These are phyloP conservation scores for Acanthopagrus latus DNA, from an alignment of 2,797 vertebrate genomes.

Conservation along the genomic window DNA sequence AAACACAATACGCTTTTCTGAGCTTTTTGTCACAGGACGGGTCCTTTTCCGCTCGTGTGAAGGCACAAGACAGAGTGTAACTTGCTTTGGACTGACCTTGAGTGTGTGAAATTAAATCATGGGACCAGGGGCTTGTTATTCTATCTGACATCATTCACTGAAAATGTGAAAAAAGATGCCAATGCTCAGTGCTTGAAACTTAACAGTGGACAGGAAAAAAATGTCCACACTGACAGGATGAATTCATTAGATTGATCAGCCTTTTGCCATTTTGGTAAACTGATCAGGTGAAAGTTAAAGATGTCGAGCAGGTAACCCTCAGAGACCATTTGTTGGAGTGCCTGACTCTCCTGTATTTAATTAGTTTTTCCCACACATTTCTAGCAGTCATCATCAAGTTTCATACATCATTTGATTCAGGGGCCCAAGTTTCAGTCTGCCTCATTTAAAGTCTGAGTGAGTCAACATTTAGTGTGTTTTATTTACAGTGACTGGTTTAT, in stretches of 20 bases:
- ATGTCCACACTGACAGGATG: conserved; percentile 2
- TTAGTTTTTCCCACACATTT: too few species aligned
- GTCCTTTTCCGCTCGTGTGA: conserved; percentile 33
- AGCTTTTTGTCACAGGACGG: conserved; percentile 15
- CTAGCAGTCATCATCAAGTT: too few species aligned
- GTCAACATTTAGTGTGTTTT: too few species aligned
- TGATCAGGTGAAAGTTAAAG: neutral
- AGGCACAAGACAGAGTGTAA: conserved; percentile 48
- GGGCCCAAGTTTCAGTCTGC: too few species aligned
- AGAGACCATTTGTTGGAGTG: too few species aligned
- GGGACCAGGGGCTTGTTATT: conserved; percentile 62
- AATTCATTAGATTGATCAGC: conserved; percentile 6
- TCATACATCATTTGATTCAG: too few species aligned
- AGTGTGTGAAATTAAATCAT: conserved; percentile 65
- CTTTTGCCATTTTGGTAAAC: conserved; percentile 11
- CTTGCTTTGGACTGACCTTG: conserved; percentile 53
- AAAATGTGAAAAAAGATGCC: conserved; percentile 53
- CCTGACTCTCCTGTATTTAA: too few species aligned
- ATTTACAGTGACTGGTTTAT: too few species aligned
- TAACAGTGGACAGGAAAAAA: conserved; percentile 3
- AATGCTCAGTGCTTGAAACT: conserved; percentile 3
- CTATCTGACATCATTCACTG: conserved; percentile 56
- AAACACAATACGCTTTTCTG: conserved; percentile 33
- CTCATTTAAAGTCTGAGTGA: too few species aligned
- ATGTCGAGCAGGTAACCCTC: neutral